Conservation (phyloP, 2,113 vertebrate genomes). For the Quiscalus mexicanus region DNA sequence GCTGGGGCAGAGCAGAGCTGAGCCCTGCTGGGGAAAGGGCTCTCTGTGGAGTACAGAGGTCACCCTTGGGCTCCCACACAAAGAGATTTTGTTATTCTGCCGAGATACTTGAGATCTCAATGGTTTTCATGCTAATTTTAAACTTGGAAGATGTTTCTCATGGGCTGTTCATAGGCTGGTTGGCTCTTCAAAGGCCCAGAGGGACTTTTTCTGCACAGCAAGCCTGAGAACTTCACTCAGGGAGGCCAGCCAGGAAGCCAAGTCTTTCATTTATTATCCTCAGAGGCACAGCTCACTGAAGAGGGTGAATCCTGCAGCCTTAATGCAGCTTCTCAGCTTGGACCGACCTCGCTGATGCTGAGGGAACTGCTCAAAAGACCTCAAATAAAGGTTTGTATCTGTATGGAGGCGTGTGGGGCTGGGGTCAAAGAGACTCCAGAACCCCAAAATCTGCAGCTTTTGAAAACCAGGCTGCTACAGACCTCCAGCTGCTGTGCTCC, state of each 20-base stretch:
- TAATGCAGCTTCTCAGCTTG: background rate
- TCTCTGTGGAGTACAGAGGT: fast-evolving
- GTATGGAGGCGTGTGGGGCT: background rate
- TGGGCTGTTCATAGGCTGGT: background rate
- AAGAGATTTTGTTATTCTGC: background rate
- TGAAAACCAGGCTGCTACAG: background rate
- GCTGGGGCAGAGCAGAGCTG: background rate
- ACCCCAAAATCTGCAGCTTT: background rate
- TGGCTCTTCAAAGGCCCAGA: background rate
- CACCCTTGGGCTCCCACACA: fast-evolving
- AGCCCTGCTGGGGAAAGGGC: background rate
- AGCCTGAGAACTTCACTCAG: background rate
- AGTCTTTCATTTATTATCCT: background rate
- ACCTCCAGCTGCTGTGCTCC: background rate
- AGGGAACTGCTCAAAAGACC: background rate
- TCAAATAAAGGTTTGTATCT: background rate
- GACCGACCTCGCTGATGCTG: background rate
- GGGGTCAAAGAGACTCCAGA: background rate
- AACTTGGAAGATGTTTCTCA: slow-evolving; percentile 18
- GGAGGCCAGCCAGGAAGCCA: background rate
- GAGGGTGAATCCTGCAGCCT: background rate
- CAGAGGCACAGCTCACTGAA: background rate
- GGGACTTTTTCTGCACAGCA: background rate
- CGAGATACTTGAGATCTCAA: background rate
- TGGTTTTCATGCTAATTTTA: background rate